Percentiles rank a stretch among this genome's conserved stretches.
Evolutionary conservation across 2,113 vertebrate species (phyloP).

Genomic region (Dasyprocta punctata): DNA sequence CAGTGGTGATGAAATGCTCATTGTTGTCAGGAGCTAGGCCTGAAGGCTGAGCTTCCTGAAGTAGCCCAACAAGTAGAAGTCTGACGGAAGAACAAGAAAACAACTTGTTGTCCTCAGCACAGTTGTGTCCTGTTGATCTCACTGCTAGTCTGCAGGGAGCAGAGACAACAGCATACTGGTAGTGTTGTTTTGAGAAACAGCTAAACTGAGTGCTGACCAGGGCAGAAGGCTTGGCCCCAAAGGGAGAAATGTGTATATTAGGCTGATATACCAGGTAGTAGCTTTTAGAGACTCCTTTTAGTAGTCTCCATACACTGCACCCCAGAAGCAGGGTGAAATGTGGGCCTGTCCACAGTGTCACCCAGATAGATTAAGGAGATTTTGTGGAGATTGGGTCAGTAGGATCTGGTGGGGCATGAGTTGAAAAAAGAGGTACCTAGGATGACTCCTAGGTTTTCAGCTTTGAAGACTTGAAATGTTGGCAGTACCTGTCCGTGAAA

Average conservation of each 20-base stretch:
- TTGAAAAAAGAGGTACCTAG: background rate
- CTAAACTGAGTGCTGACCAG: constrained; percentile 42
- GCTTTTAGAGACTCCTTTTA: background rate
- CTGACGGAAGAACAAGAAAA: constrained; percentile 56
- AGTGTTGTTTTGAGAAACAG: constrained; percentile 47
- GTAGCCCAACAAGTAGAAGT: constrained; percentile 60
- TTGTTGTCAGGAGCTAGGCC: constrained; percentile 59
- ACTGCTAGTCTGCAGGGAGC: constrained; percentile 43
- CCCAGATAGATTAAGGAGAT: background rate
- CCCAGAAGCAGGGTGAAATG: background rate
- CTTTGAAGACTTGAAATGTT: background rate
- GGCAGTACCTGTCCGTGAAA: background rate
- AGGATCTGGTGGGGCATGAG: background rate
- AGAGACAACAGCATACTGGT: background rate
- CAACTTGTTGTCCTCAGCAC: constrained; percentile 45
- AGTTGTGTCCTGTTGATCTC: constrained; percentile 35
- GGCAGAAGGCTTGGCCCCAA: background rate
- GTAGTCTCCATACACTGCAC: background rate
- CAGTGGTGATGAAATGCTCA: constrained; percentile 58
- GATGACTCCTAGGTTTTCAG: background rate
- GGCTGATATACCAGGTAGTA: background rate
- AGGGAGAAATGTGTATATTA: constrained; percentile 9
- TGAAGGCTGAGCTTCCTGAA: constrained; percentile 64
- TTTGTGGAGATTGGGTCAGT: background rate
- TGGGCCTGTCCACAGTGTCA: background rate